phyloP scores from a whole-genome alignment of 1,140 invertebrate species.

The Zaprionus kolodkinae region DNA sequence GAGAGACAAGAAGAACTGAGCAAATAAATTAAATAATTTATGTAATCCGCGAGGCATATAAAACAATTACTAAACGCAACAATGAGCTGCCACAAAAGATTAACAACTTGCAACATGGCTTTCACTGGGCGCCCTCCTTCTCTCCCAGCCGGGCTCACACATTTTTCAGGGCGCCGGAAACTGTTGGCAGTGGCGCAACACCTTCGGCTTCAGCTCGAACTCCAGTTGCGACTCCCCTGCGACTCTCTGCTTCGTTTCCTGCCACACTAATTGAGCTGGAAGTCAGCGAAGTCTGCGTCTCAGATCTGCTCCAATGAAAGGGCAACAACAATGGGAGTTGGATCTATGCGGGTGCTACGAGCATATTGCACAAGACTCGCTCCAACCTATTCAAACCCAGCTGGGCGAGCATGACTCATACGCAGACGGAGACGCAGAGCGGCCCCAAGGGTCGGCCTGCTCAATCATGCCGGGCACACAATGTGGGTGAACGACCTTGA shows the following conservation, averaged over 20 bases:
- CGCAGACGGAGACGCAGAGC: neutral
- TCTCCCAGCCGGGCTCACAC: neutral
- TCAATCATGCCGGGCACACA: conserved; percentile 55
- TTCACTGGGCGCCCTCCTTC: conserved; percentile 9
- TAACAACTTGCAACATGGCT: conserved; percentile 35
- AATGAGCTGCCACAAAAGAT: conserved; percentile 43
- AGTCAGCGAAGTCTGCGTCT: neutral
- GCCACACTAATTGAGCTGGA: conserved; percentile 35
- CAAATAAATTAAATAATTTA: conserved; percentile 60
- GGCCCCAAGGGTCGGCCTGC: neutral
- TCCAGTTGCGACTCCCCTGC: neutral
- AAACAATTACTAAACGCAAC: conserved; percentile 32
- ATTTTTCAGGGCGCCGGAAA: conserved; percentile 40
- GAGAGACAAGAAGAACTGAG: conserved; percentile 24
- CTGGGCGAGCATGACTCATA: conserved; percentile 26
- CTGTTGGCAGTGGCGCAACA: conserved; percentile 31
- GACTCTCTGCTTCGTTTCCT: conserved; percentile 21
- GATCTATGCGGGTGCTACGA: conserved; percentile 37
- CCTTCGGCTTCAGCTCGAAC: neutral
- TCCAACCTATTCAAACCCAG: neutral
- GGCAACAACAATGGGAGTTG: conserved; percentile 20
- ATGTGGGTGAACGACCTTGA: conserved; percentile 79
- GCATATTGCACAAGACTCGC: conserved; percentile 34
- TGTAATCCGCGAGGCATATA: conserved; percentile 44
- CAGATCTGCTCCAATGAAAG: conserved; percentile 30